Base-by-base conservation (phyloP, 1,140 invertebrate species). In the Reticulitermes speratus region DNA sequence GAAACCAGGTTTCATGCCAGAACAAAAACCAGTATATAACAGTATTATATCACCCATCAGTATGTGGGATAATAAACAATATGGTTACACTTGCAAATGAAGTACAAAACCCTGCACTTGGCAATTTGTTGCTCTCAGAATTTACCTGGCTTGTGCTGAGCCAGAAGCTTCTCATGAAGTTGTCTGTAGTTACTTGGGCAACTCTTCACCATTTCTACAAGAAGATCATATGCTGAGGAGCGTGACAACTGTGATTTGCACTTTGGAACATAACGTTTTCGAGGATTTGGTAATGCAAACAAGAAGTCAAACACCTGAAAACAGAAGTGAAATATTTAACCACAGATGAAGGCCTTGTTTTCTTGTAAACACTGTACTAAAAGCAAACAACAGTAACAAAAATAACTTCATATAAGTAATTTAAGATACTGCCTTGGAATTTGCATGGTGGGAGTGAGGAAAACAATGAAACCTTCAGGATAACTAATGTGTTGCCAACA, bases 201-300 rank as follows among this genome's bases (percentile, higher is more conserved):
- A 38, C 95, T 95, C 89, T 96, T 96, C 0, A 96, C 95, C 86
- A 98, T 90, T 90, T 98, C 98, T 23, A 98, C 95, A 0, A 99
- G 90, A 2, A 98, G 91, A 91, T 98, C 97, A 89, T 97, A 99
- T 0, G 97, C 96, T 3, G 97, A 96, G 0, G 97, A 96, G 48
- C 98, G 93, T 0, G 97, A 96, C 44, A 96, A 94, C 86, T 96
- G 95, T 82, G 97, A 97, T 91, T 99, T 98, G 91, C 97, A 98
- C 90, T 98, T 98, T 0, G 98, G 97, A 11, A 98, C 94, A 88
- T 97, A 95, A 25, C 97, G 93, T 84, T 96, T 94, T 85, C 94
- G 93, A 0, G 97, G 96, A 89, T 95, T 97, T 0, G 97, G 97
- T 82, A 98, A 93, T 48, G 97, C 96, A 90, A 99, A 99, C 11